These are phyloP conservation scores for Pachymerium ferrugineum DNA, from an alignment of 2,888 invertebrate genomes.

Conservation along the genomic window DNA sequence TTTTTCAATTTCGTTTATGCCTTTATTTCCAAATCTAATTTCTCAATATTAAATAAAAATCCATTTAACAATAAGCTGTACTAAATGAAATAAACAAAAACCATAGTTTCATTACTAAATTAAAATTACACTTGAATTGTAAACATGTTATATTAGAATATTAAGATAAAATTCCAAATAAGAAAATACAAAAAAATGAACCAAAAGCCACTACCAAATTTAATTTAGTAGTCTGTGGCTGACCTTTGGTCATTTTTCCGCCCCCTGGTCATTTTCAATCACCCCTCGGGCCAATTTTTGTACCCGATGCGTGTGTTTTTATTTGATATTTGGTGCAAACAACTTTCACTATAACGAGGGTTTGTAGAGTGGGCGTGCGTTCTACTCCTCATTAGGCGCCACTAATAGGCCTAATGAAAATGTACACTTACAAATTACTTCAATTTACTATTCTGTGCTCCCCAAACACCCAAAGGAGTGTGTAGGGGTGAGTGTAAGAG, in stretches of 20 bases:
- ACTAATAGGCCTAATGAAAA: conserved; percentile 29
- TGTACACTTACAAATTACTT: conserved; percentile 28
- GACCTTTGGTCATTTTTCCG: background rate
- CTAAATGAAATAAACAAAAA: too few species aligned
- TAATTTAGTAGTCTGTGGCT: background rate
- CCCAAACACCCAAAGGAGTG: background rate
- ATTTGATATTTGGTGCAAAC: background rate
- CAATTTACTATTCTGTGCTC: conserved; percentile 2
- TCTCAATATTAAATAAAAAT: too few species aligned
- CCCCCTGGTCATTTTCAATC: too few species aligned
- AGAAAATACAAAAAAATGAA: too few species aligned
- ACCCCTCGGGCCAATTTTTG: background rate
- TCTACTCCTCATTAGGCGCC: conserved; percentile 3
- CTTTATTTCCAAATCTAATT: too few species aligned
- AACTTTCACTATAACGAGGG: background rate
- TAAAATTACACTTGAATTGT: too few species aligned
- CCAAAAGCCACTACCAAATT: too few species aligned
- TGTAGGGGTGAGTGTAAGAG: background rate
- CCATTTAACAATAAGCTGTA: too few species aligned
- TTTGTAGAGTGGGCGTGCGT: background rate
- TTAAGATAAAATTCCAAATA: too few species aligned
- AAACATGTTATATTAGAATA: too few species aligned
- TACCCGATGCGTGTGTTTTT: background rate
- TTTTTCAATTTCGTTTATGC: too few species aligned
- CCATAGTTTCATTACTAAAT: too few species aligned